Evolutionary conservation across 1,140 invertebrate genomes (phyloP), one percentile per base, ranked within the genome.

Genomic region (Ostrea edulis): DNA sequence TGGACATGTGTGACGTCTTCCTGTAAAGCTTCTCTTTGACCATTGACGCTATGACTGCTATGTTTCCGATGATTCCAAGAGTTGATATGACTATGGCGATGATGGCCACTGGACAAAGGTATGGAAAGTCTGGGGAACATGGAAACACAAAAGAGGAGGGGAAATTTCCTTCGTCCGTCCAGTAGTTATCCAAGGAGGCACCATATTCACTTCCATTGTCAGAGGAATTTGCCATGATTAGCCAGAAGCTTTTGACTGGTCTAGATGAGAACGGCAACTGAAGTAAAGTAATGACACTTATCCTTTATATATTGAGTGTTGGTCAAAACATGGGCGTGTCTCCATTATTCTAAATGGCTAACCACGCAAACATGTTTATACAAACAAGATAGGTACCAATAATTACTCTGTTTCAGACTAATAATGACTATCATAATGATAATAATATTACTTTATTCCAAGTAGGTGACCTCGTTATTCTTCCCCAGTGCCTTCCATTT

Each of bases 1-100:
- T 81, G 25, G 29, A 12, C 77, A 81, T 81, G 29, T 81, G 77
- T 20, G 44, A 81, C 25, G 77, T 81, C 29, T 81, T 81, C 29
- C 25, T 81, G 29, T 81, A 51, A 12, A 58, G 55, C 20, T 12
- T 35, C 25, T 81, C n/a, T 29, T 20, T 81, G n/a, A 81, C 7
- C 77, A 81, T 81, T 7, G 29, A 17, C 29, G 44, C 44, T 22
- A 81, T 51, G 11, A 81, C 77, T 8, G 17, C 77, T 25, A 81
- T 29, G 77, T 81, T 81, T 81, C 77, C 77, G 25, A 81, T 17
- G 20, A 58, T 58, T 20, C 55, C 55, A 20, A 58, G 20, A 58
- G 20, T 58, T 12, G 8, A 8, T 8, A 58, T 58, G 55, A 58
- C 20, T 58, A 58, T 17, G 12, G 55, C 55, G 14, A 12, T 58